Conservation (phyloP, 2,888 invertebrate species). For the Drosophila rubida region DNA sequence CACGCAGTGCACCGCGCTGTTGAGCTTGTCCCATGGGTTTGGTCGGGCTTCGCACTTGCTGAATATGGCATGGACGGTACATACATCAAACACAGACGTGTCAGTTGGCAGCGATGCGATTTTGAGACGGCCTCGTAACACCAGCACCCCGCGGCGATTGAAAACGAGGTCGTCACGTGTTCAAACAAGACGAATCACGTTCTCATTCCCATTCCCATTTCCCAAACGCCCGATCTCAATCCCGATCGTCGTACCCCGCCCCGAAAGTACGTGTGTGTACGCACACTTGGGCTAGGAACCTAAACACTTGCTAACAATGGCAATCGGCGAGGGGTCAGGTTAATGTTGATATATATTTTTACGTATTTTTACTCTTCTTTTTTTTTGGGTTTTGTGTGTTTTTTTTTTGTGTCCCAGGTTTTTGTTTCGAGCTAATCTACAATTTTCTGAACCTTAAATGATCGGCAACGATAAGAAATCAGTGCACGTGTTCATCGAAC, state of each 20-base stretch:
- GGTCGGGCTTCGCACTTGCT: constrained; percentile 45
- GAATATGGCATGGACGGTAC: constrained; percentile 25
- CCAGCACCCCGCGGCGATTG: constrained; percentile 61
- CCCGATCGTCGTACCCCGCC: constrained; percentile 18
- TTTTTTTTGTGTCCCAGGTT: constrained; percentile 35
- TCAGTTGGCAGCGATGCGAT: constrained; percentile 54
- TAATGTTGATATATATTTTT: constrained; percentile 59
- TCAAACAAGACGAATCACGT: constrained; percentile 65
- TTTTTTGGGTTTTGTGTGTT: constrained; percentile 33
- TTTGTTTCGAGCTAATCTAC: constrained; percentile 65
- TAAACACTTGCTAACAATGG: constrained; percentile 59
- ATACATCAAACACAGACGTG: constrained; percentile 46
- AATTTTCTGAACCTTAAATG: constrained; percentile 66
- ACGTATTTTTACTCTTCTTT: constrained; percentile 37
- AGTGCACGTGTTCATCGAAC: constrained; percentile 71
- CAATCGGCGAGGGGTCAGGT: constrained; percentile 67
- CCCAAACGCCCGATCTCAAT: constrained; percentile 24
- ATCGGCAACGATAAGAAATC: constrained; percentile 71
- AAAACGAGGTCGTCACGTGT: constrained; percentile 77
- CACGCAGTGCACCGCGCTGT: background rate
- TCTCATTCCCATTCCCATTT: constrained; percentile 17
- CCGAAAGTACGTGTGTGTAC: constrained; percentile 40
- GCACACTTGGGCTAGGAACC: constrained; percentile 53
- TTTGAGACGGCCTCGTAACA: constrained; percentile 52
- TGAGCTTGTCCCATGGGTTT: constrained; percentile 2